Percentiles rank a stretch among this genome's conserved stretches.
Evolutionary conservation across 2,797 vertebrate genomes (phyloP).

Genomic region (Peromyscus melanophrys): DNA sequence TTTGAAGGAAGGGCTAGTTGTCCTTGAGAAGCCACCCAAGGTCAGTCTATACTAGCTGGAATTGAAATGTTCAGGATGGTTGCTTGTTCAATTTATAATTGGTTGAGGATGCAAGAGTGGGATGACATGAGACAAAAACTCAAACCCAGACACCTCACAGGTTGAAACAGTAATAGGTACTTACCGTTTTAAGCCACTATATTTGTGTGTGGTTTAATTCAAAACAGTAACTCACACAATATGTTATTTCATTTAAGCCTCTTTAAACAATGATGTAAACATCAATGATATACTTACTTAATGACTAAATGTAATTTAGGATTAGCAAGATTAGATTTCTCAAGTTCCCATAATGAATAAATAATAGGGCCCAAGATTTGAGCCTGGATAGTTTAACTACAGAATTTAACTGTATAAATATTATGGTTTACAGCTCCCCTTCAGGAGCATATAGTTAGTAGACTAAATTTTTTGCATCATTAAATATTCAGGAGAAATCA

Average conservation of each 20-base stretch:
- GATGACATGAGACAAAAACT: not conserved
- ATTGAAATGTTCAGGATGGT: not conserved
- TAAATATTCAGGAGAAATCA: conserved; percentile 31
- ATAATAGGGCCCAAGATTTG: not conserved
- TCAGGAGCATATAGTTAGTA: not conserved
- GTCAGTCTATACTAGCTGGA: not conserved
- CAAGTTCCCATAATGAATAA: not conserved
- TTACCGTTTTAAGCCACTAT: conserved; percentile 5
- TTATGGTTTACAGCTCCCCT: not conserved
- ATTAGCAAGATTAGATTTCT: conserved; percentile 39
- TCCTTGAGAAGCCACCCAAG: not conserved
- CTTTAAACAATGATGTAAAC: not conserved
- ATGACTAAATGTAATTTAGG: conserved; percentile 28
- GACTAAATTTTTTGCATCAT: not conserved
- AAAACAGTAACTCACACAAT: not conserved
- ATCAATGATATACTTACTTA: not conserved
- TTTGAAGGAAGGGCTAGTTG: not conserved
- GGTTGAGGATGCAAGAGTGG: not conserved
- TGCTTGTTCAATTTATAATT: not conserved
- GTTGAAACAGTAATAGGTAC: not conserved
- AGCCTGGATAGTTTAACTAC: not conserved
- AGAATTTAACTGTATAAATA: conserved; percentile 29
- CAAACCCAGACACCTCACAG: not conserved
- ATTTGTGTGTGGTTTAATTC: not conserved
- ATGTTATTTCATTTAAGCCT: not conserved